Evolutionary conservation across 2,888 invertebrate genomes (phyloP).

Genomic region (Caprella mutica): DNA sequence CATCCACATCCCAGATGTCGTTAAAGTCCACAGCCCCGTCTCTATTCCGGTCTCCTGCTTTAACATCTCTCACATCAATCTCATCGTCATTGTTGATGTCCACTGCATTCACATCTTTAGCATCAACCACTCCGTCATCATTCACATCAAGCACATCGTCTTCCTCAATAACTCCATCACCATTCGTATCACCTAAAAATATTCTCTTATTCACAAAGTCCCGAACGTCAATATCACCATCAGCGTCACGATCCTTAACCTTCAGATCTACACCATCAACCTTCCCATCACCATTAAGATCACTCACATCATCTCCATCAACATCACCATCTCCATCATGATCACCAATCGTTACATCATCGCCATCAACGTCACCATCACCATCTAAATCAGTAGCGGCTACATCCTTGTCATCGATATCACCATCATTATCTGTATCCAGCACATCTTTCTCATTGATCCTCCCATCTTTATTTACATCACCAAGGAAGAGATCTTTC

Average conservation of each 20-base stretch:
- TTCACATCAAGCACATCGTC: constrained; percentile 19
- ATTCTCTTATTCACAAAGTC: constrained; percentile 30
- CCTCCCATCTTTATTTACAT: constrained; percentile 21
- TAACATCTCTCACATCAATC: constrained; percentile 18
- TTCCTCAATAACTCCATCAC: constrained; percentile 15
- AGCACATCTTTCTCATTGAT: constrained; percentile 12
- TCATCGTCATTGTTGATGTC: constrained; percentile 28
- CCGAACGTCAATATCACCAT: constrained; percentile 30
- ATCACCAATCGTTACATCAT: constrained; percentile 26
- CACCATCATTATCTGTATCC: constrained; percentile 21
- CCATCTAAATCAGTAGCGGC: constrained; percentile 22
- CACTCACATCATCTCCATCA: constrained; percentile 23
- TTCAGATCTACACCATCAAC: constrained; percentile 27
- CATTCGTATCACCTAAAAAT: constrained; percentile 14
- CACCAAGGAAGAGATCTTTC: constrained; percentile 17
- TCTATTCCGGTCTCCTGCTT: constrained; percentile 18
- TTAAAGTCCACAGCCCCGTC: constrained; percentile 19
- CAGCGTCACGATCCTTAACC: constrained; percentile 28
- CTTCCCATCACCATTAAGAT: constrained; percentile 29
- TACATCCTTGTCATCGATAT: constrained; percentile 27
- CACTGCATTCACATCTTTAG: constrained; percentile 7
- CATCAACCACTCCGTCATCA: constrained; percentile 22
- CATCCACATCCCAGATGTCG: constrained; percentile 19
- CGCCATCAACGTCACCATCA: constrained; percentile 29
- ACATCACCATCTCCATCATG: constrained; percentile 23